Evolutionary conservation across 2,113 vertebrate genomes (phyloP).

Genomic region (Neogale vison): DNA sequence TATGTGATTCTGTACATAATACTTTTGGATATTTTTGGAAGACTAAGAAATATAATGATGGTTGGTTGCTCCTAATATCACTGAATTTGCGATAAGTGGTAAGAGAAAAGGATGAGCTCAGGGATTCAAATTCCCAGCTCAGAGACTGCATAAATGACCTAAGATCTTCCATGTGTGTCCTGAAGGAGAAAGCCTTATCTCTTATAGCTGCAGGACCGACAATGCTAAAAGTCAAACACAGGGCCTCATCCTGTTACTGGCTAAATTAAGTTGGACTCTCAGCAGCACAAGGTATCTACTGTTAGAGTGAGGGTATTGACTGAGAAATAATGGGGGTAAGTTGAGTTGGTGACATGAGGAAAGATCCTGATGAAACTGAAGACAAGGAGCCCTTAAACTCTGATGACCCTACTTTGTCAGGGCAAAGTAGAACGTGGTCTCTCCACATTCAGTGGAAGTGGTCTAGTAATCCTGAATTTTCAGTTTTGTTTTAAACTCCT

Average conservation of each 20-base stretch:
- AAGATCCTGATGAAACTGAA: neutral
- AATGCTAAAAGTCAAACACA: neutral
- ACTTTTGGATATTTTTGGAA: neutral
- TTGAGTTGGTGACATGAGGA: neutral
- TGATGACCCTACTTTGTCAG: neutral
- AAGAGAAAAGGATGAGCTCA: neutral
- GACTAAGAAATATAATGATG: neutral
- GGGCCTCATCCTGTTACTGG: neutral
- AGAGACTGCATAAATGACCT: neutral
- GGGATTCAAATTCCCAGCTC: neutral
- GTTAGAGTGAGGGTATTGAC: neutral
- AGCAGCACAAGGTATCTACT: neutral
- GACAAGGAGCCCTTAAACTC: neutral
- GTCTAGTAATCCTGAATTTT: neutral
- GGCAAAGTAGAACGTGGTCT: neutral
- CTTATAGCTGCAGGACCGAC: neutral
- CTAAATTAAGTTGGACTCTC: neutral
- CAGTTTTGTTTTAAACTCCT: neutral
- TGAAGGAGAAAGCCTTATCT: neutral
- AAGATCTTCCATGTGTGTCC: neutral
- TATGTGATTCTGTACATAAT: neutral
- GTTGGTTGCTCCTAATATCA: neutral
- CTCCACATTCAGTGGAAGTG: neutral
- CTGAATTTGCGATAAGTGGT: neutral
- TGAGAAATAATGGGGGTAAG: neutral